Evolutionary conservation across 1,140 invertebrate genomes (phyloP), one percentile per base, ranked within the genome.

Genomic region (Bombus consobrinus): DNA sequence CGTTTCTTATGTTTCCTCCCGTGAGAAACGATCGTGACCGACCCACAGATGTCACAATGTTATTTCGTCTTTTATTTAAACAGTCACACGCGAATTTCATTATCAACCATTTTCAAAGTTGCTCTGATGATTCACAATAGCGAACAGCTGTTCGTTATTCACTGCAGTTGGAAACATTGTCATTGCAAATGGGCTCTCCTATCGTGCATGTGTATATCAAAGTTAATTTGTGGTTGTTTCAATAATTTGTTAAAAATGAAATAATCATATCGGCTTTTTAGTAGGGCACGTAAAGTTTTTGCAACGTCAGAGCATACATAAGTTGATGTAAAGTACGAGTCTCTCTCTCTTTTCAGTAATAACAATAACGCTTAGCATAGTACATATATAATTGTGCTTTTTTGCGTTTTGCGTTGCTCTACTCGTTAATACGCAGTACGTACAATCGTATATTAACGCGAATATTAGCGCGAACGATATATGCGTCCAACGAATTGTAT

Each of bases 361-460:
- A 71, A 62, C 47, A 69, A 77, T 78, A 71, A 62, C 32, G 39
- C 66, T 84, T 78, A 84, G 64, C 59, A 59, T 84, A 78, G 64
- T 71, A 39, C 57, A 78, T 71, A 53, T 69, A 78, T 71, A 84
- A 57, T 84, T 78, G 74, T 78, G 82, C 74, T 64, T 32, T 78
- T 71, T n/a, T n/a, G n/a, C n/a, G n/a, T n/a, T 32, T 76, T 83
- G 62, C 69, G 25, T 83, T 53, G 28, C 28, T 76, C 72, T 77
- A 75, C 72, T 62, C 75, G 62, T 76, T 57, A 76, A 72, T 57
- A 25, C 47, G 47, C 47, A 53, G 18, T 43, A 28, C 41, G 66
- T 71, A 28, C 18, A 34, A 66, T 66, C n/a, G 39, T 43, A 69
- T 32, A 22, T 76, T 28, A 59, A 80, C 77, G 28, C 41, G 47